Evolutionary conservation across 2,797 vertebrate genomes (phyloP).

Genomic region (Gymnodraco acuticeps): DNA sequence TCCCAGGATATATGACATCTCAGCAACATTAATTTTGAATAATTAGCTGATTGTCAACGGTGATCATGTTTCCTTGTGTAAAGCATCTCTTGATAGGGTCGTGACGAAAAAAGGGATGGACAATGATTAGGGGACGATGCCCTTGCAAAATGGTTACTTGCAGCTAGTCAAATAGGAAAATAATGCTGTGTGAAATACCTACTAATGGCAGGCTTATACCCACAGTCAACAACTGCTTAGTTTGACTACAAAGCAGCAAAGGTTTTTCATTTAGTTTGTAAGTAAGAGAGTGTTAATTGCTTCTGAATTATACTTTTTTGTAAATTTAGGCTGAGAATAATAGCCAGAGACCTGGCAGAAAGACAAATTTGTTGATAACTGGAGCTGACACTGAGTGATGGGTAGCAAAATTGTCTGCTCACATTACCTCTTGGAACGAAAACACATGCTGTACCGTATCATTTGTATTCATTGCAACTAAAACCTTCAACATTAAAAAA

Average conservation of each 20-base stretch:
- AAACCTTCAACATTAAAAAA: constrained; percentile 60
- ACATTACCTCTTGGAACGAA: constrained; percentile 86
- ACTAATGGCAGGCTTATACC: no score
- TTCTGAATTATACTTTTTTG: constrained; percentile 53
- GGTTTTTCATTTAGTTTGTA: constrained; percentile 30
- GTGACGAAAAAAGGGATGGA: not conserved
- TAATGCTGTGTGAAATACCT: no score
- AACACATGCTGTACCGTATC: constrained; percentile 84
- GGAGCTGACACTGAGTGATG: constrained; percentile 86
- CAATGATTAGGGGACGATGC: no score
- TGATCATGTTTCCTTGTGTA: no score
- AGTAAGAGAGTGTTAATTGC: constrained; percentile 38
- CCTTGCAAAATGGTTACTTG: no score
- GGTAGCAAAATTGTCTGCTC: constrained; percentile 80
- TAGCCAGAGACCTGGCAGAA: constrained; percentile 75
- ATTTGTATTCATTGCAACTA: constrained; percentile 83
- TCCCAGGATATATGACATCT: no score
- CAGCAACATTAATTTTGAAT: no score
- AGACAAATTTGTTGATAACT: constrained; percentile 86
- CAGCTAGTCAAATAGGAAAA: no score
- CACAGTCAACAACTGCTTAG: no score
- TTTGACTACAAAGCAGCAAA: constrained; percentile 4
- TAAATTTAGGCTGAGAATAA: constrained; percentile 66
- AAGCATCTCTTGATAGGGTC: no score
- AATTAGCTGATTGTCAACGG: no score